Conservation (phyloP, 2,797 vertebrate species). For the Saxicola maurus region DNA sequence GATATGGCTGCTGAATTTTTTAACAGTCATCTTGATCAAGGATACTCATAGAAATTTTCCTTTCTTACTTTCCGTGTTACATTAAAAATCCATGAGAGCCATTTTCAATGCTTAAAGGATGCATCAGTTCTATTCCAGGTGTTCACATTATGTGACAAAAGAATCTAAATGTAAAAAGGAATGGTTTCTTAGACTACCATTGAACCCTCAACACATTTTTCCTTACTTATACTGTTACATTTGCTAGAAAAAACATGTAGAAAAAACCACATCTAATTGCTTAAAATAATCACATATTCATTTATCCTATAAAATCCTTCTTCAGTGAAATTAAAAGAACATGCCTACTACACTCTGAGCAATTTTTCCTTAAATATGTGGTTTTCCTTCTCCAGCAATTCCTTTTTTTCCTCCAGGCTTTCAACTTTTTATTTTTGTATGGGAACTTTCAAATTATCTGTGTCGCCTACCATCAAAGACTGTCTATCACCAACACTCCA, state of each 20-base stretch:
- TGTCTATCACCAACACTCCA: not conserved
- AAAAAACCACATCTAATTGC: not conserved
- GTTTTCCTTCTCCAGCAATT: not conserved
- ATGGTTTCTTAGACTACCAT: not conserved
- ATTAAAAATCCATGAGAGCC: not conserved
- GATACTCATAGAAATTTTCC: not conserved
- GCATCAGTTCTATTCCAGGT: not conserved
- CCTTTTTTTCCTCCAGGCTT: not conserved
- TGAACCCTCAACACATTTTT: not conserved
- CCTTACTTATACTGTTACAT: not conserved
- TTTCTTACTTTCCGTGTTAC: not conserved
- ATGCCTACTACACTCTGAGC: not conserved
- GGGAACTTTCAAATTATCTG: not conserved
- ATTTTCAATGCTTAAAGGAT: not conserved
- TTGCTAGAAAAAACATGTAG: not conserved
- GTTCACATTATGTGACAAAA: not conserved
- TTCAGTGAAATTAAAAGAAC: not conserved
- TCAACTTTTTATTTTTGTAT: not conserved
- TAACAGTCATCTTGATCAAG: not conserved
- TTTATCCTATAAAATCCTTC: not conserved
- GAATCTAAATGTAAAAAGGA: not conserved
- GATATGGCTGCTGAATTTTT: not conserved
- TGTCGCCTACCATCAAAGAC: not conserved
- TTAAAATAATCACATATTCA: not conserved
- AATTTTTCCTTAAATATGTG: not conserved